Evolutionary conservation across 1,140 invertebrate genomes (phyloP).

Genomic region (Melitaea cinxia): DNA sequence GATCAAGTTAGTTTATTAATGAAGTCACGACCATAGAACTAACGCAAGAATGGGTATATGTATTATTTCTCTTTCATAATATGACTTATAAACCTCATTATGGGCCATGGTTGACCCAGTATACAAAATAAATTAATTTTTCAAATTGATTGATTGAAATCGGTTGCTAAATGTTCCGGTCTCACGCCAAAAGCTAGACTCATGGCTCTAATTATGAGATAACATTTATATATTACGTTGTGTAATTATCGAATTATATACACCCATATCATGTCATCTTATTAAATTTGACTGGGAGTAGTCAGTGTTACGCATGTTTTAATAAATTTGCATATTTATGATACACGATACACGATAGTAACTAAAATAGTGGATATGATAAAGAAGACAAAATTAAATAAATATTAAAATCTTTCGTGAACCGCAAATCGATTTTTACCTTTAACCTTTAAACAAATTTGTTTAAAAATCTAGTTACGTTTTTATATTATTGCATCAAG

Average conservation of each 20-base stretch:
- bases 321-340: too few relatives aligned
- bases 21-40: constrained; percentile 29
- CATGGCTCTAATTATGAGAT: constrained; percentile 63
- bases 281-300: too few relatives aligned
- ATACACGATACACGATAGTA: too few relatives aligned
- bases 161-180: constrained; percentile 55
- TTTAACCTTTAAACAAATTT: too few relatives aligned
- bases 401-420: too few relatives aligned
- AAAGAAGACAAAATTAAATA: too few relatives aligned
- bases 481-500: too few relatives aligned
- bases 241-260: background rate
- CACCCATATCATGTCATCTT: too few relatives aligned
- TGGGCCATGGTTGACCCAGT: constrained; percentile 48
- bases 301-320: too few relatives aligned
- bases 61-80: constrained; percentile 54
- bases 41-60: constrained; percentile 29
- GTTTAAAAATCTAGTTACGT: too few relatives aligned
- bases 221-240: constrained; percentile 58
- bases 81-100: constrained; percentile 66
- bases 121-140: constrained; percentile 69
- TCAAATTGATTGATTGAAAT: constrained; percentile 68
- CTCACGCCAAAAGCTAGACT: constrained; percentile 64
- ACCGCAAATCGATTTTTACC: too few relatives aligned
- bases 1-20: constrained; percentile 31
- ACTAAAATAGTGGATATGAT: too few relatives aligned